phyloP scores from a whole-genome alignment of 1,140 invertebrate species.

The Drosophila ananassae region DNA sequence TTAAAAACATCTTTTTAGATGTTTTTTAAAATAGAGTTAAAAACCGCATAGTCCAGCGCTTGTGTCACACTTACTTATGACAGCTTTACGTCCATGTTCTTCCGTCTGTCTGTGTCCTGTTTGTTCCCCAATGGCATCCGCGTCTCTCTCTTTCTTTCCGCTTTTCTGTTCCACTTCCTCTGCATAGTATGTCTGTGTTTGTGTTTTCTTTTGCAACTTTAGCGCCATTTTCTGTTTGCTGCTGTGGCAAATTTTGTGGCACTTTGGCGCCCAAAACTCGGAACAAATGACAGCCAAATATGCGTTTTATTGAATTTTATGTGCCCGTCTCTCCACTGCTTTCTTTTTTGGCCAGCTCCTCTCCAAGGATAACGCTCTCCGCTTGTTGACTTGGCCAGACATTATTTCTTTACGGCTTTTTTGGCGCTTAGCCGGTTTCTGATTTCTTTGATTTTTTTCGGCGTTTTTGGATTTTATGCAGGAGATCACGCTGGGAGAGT shows the following conservation, averaged over 20 bases:
- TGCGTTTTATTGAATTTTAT: constrained; percentile 83
- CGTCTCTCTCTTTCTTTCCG: constrained; percentile 25
- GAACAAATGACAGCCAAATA: constrained; percentile 80
- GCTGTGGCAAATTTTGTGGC: constrained; percentile 69
- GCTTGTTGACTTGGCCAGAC: constrained; percentile 47
- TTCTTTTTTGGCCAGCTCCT: constrained; percentile 13
- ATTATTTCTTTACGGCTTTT: constrained; percentile 37
- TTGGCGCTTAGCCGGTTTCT: constrained; percentile 37
- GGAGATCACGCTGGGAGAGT: constrained; percentile 42
- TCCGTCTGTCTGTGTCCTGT: constrained; percentile 19
- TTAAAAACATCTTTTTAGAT: not conserved
- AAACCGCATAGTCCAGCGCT: constrained; percentile 10
- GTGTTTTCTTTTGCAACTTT: constrained; percentile 60
- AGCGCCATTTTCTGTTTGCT: constrained; percentile 58
- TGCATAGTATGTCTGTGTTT: constrained; percentile 4
- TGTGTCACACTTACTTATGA: constrained; percentile 39
- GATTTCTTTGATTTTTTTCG: constrained; percentile 13
- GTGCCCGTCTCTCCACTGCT: constrained; percentile 39
- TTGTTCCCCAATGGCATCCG: constrained; percentile 9
- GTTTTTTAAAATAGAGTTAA: not conserved
- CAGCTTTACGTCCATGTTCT: constrained; percentile 19
- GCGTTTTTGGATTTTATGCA: constrained; percentile 14
- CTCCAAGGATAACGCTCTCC: constrained; percentile 31
- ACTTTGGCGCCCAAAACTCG: constrained; percentile 78
- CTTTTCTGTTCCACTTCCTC: not conserved